These are phyloP conservation scores for Agrypnia vestita DNA, from an alignment of 1,140 invertebrate genomes.

Conservation along the genomic window DNA sequence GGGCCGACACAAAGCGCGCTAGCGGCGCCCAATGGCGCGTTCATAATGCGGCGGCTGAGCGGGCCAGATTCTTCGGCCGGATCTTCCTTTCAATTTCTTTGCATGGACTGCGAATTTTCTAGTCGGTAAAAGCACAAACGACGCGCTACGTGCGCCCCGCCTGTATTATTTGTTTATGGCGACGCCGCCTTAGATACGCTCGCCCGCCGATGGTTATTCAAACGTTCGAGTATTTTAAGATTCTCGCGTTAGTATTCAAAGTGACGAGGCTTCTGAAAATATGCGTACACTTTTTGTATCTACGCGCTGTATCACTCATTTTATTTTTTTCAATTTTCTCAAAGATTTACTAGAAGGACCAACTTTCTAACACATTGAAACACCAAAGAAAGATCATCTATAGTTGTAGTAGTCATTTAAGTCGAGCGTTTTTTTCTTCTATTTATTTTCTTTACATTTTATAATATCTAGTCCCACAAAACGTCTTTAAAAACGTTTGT, in stretches of 20 bases:
- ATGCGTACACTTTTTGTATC: too few species aligned
- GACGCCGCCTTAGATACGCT: background rate
- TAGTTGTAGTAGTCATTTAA: too few species aligned
- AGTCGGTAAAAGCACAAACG: slow-evolving; percentile 27
- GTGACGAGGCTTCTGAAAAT: background rate
- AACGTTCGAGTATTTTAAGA: background rate
- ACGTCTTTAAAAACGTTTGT: too few species aligned
- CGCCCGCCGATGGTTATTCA: background rate
- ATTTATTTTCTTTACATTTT: too few species aligned
- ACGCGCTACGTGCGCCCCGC: too few species aligned
- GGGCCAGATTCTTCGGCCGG: slow-evolving; percentile 39
- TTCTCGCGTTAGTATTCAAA: background rate
- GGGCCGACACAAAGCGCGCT: slow-evolving; percentile 57
- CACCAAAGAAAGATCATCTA: too few species aligned
- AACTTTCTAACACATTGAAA: too few species aligned
- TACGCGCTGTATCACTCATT: too few species aligned
- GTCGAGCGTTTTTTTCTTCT: too few species aligned
- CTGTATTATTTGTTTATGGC: slow-evolving; percentile 5
- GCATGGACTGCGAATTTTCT: slow-evolving; percentile 40
- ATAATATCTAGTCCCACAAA: too few species aligned
- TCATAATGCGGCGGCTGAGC: slow-evolving; percentile 48
- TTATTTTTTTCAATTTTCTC: too few species aligned
- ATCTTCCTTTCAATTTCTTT: slow-evolving; percentile 51
- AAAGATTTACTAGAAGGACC: too few species aligned
- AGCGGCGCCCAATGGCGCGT: slow-evolving; percentile 56